These are phyloP conservation scores for Caenorhabditis latens DNA, from an alignment of 1,140 invertebrate species.

Conservation along the genomic window DNA sequence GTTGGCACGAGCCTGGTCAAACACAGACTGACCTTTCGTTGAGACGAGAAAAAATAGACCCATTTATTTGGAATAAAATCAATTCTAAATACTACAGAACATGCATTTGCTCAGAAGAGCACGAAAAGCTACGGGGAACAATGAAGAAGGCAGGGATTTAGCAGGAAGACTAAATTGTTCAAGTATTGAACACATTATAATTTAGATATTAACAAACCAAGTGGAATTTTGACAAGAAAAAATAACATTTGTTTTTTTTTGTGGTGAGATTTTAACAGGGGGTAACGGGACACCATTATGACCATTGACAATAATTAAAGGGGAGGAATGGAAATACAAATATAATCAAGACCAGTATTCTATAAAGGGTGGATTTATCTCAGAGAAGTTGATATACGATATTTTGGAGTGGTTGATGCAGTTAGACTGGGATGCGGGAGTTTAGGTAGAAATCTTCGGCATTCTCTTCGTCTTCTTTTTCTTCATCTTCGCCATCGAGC, in stretches of 20 bases:
- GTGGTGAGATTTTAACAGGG: no score
- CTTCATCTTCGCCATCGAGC: not conserved
- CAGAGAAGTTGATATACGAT: not conserved
- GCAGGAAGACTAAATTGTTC: no score
- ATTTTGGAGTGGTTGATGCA: not conserved
- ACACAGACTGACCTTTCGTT: conserved; percentile 3
- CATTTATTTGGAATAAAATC: not conserved
- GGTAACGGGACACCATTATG: no score
- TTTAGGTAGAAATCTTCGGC: conserved; percentile 8
- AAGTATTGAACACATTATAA: no score
- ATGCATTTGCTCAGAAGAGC: not conserved
- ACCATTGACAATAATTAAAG: no score
- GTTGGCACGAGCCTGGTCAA: conserved; percentile 11
- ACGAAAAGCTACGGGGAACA: not conserved
- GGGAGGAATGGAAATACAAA: no score
- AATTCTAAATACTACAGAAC: conserved; percentile 6
- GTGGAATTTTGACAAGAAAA: no score
- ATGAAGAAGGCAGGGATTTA: no score
- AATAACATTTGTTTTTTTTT: no score
- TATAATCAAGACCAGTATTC: not conserved
- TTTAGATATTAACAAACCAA: no score
- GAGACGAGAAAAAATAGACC: not conserved
- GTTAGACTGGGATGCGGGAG: conserved; percentile 8
- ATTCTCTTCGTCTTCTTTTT: not conserved
- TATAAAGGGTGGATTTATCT: not conserved